Evolutionary conservation across 2,113 vertebrate species (phyloP).

Genomic region (Tauraco erythrolophus): DNA sequence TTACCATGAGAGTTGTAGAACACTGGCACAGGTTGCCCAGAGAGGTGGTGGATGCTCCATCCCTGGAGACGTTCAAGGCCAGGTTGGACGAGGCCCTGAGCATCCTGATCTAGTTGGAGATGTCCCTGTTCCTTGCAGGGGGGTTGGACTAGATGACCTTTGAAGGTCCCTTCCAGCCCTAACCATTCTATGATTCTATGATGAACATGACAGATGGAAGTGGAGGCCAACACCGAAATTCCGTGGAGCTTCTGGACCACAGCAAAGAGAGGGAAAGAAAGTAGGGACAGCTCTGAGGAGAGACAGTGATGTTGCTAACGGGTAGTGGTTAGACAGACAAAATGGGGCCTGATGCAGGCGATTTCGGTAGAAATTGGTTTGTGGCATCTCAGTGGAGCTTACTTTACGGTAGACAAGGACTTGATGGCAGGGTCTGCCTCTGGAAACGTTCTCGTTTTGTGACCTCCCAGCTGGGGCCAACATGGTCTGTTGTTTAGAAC

Average conservation of each 20-base stretch:
- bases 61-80: too few relatives aligned
- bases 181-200: too few relatives aligned
- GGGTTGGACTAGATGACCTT: too few relatives aligned
- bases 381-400: background rate
- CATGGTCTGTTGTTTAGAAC: background rate
- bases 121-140: too few relatives aligned
- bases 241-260: background rate
- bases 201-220: background rate
- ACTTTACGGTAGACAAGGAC: background rate
- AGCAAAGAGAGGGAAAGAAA: background rate
- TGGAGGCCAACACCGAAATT: background rate
- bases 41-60: too few relatives aligned
- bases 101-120: too few relatives aligned
- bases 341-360: rapidly evolving
- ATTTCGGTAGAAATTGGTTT: background rate
- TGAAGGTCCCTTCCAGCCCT: too few relatives aligned
- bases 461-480: background rate
- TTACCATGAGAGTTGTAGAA: too few relatives aligned
- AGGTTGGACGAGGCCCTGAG: too few relatives aligned
- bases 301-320: background rate
- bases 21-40: too few relatives aligned
- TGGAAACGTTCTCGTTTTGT: background rate
- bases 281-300: background rate
- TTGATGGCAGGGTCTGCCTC: background rate
- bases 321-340: background rate